Percentiles rank a stretch among this genome's conserved stretches.
These are phyloP conservation scores for Chalcosyrphus nemorum DNA, from an alignment of 2,888 invertebrate species.

Conservation along the genomic window DNA sequence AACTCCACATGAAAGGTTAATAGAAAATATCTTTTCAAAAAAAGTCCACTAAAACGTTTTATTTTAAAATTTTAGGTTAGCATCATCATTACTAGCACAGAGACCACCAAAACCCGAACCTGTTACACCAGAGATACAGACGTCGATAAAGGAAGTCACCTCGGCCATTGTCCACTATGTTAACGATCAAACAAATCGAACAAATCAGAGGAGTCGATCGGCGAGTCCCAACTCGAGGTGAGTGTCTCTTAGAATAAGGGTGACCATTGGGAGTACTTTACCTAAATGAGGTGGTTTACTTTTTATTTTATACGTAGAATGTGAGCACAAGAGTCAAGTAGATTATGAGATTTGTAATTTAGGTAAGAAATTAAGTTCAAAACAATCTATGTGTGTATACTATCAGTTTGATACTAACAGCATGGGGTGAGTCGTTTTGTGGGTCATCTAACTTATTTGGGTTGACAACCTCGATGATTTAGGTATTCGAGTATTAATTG, in stretches of 20 bases:
- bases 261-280: neutral
- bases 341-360: slow-evolving; percentile 55
- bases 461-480: too few relatives aligned
- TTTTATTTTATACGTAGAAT: slow-evolving; percentile 45
- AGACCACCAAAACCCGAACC: slow-evolving; percentile 80
- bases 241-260: slow-evolving; percentile 62
- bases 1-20: slow-evolving; percentile 91
- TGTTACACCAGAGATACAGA: slow-evolving; percentile 87
- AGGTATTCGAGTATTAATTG: too few relatives aligned
- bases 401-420: slow-evolving; percentile 38
- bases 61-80: slow-evolving; percentile 83
- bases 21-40: slow-evolving; percentile 1
- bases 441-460: too few relatives aligned
- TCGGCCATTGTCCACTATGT: slow-evolving; percentile 97
- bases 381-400: neutral
- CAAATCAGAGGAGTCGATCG: slow-evolving; percentile 82
- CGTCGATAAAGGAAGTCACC: slow-evolving; percentile 95
- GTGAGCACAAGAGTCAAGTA: slow-evolving; percentile 62
- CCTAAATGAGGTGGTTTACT: slow-evolving; percentile 28
- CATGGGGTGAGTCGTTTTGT: neutral
- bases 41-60: neutral
- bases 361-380: slow-evolving; percentile 46
- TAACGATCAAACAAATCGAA: slow-evolving; percentile 86
- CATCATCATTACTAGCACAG: slow-evolving; percentile 86
- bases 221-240: slow-evolving; percentile 82